Evolutionary conservation across 2,113 vertebrate genomes (phyloP).

Genomic region (Turnix velox): DNA sequence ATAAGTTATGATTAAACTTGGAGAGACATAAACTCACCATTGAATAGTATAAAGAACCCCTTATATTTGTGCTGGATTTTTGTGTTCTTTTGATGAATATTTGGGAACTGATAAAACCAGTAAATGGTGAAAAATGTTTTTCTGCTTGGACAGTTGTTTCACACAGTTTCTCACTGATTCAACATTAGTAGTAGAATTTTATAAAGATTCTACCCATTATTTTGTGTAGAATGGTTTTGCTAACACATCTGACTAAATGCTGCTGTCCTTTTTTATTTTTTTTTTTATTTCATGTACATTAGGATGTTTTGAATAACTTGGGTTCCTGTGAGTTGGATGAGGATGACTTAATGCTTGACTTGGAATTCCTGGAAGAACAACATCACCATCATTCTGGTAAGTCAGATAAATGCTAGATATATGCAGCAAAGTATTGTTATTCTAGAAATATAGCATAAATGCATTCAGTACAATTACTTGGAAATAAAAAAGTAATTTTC

Average conservation of each 20-base stretch:
- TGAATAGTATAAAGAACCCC: neutral
- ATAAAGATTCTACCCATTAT: neutral
- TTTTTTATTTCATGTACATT: neutral
- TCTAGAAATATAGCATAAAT: neutral
- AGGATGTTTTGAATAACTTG: constrained; percentile 95
- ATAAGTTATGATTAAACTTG: neutral
- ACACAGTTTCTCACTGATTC: neutral
- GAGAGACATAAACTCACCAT: neutral
- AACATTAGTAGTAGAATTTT: neutral
- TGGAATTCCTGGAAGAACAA: constrained; percentile 93
- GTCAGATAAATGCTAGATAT: neutral
- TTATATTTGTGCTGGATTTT: neutral
- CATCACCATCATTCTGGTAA: constrained; percentile 84
- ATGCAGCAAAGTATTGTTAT: neutral
- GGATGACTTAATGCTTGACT: constrained; percentile 96
- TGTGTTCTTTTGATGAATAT: neutral
- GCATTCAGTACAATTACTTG: neutral
- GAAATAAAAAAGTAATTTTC: neutral
- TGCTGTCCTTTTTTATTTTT: neutral
- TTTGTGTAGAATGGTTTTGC: neutral
- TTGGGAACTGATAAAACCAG: neutral
- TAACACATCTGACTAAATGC: neutral
- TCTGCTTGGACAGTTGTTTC: neutral
- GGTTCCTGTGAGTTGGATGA: constrained; percentile 97
- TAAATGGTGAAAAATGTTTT: accelerated